Conservation (phyloP, 2,888 invertebrate species). For the Hypomecis atomaria region DNA sequence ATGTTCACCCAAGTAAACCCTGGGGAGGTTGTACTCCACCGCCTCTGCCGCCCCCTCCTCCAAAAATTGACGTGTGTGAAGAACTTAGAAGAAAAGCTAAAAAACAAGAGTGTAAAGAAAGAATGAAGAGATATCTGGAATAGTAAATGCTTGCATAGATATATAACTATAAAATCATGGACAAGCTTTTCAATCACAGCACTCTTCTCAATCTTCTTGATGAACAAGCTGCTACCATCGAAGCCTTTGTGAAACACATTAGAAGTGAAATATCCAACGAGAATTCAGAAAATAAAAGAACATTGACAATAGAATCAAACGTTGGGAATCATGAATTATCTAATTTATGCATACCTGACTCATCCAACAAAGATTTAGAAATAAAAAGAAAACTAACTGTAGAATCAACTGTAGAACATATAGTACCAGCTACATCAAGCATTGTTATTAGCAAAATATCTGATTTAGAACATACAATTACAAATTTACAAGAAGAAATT, state of each 20-base stretch:
- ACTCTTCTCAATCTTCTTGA: constrained; percentile 20
- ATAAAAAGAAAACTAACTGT: constrained; percentile 48
- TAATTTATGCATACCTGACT: too few species aligned
- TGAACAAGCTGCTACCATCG: constrained; percentile 36
- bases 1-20: constrained; percentile 49
- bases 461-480: constrained; percentile 58
- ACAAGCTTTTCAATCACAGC: constrained; percentile 5
- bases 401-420: constrained; percentile 39
- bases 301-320: constrained; percentile 44
- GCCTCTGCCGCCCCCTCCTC: constrained; percentile 56
- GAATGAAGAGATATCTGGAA: constrained; percentile 59
- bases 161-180: constrained; percentile 39
- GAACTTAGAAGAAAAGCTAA: constrained; percentile 47
- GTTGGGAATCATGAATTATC: constrained; percentile 1
- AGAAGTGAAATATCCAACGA: constrained; percentile 45
- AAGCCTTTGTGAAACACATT: constrained; percentile 50
- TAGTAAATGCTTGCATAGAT: not conserved
- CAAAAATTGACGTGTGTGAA: constrained; percentile 59
- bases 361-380: constrained; percentile 40
- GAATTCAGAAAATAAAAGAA: constrained; percentile 45
- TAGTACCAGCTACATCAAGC: constrained; percentile 27
- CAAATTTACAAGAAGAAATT: constrained; percentile 62
- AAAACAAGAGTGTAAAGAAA: constrained; percentile 55
- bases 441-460: constrained; percentile 62
- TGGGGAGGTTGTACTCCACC: constrained; percentile 57